Percentiles rank a stretch among this genome's conserved stretches.
Evolutionary conservation across 2,888 invertebrate species (phyloP).

Genomic region (Orchesella flavescens): DNA sequence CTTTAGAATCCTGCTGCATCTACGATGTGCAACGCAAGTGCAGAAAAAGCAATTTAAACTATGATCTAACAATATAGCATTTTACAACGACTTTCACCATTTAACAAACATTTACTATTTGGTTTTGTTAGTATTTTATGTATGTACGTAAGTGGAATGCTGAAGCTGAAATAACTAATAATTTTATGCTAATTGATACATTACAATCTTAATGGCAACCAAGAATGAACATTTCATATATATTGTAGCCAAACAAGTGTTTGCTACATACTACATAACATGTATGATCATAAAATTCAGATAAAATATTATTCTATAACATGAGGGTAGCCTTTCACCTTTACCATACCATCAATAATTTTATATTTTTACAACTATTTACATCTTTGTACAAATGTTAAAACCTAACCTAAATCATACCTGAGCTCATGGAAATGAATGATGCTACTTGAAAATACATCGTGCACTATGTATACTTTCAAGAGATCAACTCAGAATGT

Average conservation of each 20-base stretch:
- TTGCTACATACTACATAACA: background rate
- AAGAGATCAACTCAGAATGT: background rate
- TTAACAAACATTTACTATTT: background rate
- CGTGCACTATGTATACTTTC: no score
- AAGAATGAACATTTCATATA: constrained; percentile 35
- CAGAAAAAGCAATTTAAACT: background rate
- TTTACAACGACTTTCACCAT: background rate
- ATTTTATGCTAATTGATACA: constrained; percentile 1
- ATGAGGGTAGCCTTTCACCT: background rate
- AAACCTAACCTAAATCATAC: constrained; percentile 16
- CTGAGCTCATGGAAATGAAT: constrained; percentile 27
- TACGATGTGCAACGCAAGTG: constrained; percentile 3
- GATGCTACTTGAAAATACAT: no score
- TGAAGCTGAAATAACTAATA: background rate
- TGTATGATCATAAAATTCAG: background rate
- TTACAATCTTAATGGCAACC: constrained; percentile 49
- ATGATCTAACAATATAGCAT: background rate
- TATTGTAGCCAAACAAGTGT: background rate
- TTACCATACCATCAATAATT: background rate
- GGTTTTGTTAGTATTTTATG: background rate
- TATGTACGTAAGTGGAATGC: background rate
- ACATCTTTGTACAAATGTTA: constrained; percentile 11
- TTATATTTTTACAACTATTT: constrained; percentile 2
- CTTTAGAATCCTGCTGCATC: constrained; percentile 50
- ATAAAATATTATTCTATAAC: background rate